Evolutionary conservation across 1,140 invertebrate species (phyloP), one percentile per base, ranked within the genome.

Genomic region (Penaeus vannamei): DNA sequence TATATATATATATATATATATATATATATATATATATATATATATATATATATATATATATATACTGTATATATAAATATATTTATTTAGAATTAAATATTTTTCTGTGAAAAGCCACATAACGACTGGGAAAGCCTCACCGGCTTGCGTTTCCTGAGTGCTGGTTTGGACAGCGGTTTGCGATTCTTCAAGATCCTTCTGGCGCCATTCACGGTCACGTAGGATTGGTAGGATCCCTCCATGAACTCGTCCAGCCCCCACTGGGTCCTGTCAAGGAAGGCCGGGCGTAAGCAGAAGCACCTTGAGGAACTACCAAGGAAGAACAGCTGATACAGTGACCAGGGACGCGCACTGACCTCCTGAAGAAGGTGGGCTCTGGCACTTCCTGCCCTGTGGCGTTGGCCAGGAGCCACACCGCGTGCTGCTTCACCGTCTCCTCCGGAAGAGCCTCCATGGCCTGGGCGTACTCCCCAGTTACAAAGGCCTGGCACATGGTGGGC

Each of bases 291-390:
- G 53, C 17, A 17, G 53, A 53, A 17, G 42, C 42, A 10, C 3
- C 3, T 5, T 10, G 10, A 10, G 10, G 53, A 12, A 53, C 0
- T 10, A 17, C 5, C 8, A 17, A 53, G 53, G 53, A 53, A 17
- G 53, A 12, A 53, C 53, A 53, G 8, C 53, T 17, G 36, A 53
- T 17, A 14, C 53, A 12, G 53, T 53, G 12, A 10, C 53, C 14
- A 8, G 8, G 53, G 7, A 53, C 12, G 53, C 53, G 12, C 53
- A 53, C 53, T 76, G n/a, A 83, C 81, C 81, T 83, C 60, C 81
- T 61, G 81, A 83, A 83, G 53, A 83, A 83, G n/a, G 81, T 83
- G 19, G 81, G 81, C 5, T 62, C 81, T 60, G 81, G 81, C 26
- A 83, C 53, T 10, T 19, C 19, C 42, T 60, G 46, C 42, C 81